These are phyloP conservation scores for Parazoanthus swiftii DNA, from an alignment of 92 coral and sea anemone genomes.

Conservation along the genomic window DNA sequence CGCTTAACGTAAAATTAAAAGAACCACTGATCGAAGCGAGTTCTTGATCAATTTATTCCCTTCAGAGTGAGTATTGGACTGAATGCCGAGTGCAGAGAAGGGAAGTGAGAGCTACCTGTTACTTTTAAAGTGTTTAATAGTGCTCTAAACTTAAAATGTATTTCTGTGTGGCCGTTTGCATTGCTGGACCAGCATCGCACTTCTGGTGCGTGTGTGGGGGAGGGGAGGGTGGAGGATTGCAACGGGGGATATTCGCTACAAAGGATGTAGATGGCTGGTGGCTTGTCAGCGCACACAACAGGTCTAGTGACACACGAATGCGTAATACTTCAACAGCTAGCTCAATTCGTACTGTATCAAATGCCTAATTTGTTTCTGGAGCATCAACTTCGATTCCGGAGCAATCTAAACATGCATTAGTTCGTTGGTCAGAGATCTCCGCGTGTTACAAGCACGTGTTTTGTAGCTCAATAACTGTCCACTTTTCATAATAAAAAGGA, in stretches of 20 bases:
- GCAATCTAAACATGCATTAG: not conserved
- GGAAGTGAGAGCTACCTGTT: not conserved
- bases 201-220: not conserved
- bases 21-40: slow-evolving; percentile 6
- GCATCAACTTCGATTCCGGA: not conserved
- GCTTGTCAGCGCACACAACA: slow-evolving; percentile 23
- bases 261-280: slow-evolving; percentile 8
- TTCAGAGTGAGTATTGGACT: not conserved
- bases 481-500: slow-evolving; percentile 26
- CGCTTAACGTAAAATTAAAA: not conserved
- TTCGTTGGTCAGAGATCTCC: not conserved
- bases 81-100: not conserved
- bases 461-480: slow-evolving; percentile 3
- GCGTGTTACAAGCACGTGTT: slow-evolving; percentile 28
- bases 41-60: not conserved
- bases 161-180: not conserved
- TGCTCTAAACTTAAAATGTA: not conserved
- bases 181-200: not conserved
- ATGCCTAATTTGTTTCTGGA: not conserved
- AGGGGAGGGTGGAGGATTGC: not conserved
- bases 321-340: not conserved
- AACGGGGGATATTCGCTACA: slow-evolving; percentile 16
- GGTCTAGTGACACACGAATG: slow-evolving; percentile 22
- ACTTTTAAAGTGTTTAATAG: not conserved
- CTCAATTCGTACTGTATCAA: not conserved